Evolutionary conservation across 2,113 vertebrate genomes (phyloP), one percentile per base, ranked within the genome.

Genomic region (Brachyhypopomus gauderio): DNA sequence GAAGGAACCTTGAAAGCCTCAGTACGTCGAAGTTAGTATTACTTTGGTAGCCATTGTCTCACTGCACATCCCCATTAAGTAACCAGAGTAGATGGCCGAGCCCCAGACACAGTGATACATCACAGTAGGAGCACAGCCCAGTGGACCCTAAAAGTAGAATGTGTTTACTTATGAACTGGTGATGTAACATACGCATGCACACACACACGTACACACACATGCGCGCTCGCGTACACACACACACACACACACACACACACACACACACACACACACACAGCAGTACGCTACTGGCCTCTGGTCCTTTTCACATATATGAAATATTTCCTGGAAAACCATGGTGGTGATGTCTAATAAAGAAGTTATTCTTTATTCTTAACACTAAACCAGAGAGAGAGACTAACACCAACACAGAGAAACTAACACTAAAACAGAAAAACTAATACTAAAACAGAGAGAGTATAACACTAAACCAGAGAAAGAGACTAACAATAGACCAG

Each of bases 251-350:
- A 67, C 63, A n/a, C 62, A 66, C 55, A 71, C 56, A 76, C 77
- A 75, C 64, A 80, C 67, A 76, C 75, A 58, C 67, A 75, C 72
- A 75, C 78, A 85, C 75, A 81, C 59, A 38, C 62, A 72, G 83
- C 78, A 77, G 36, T 78, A 84, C 58, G 70, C 70, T 45, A 63
- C 83, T 78, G 63, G 83, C 79, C 81, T 45, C 22, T 22, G n/a
- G 78, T 85, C 23, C 30, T 30, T 30, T 30, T 30, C 30, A 30
- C 30, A 30, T 3, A 30, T 30, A 30, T 30, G 30, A 30, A 30
- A 30, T 30, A 30, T 30, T 30, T 30, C 30, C 3, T 30, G 30
- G 30, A 30, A 30, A 30, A 30, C 30, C 30, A 30, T 30, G 30
- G 30, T 30, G 1, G 30, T 30, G 30, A 30, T 30, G 30, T 30